phyloP scores from a whole-genome alignment of 2,888 invertebrate genomes.

The Hymenopus coronatus region DNA sequence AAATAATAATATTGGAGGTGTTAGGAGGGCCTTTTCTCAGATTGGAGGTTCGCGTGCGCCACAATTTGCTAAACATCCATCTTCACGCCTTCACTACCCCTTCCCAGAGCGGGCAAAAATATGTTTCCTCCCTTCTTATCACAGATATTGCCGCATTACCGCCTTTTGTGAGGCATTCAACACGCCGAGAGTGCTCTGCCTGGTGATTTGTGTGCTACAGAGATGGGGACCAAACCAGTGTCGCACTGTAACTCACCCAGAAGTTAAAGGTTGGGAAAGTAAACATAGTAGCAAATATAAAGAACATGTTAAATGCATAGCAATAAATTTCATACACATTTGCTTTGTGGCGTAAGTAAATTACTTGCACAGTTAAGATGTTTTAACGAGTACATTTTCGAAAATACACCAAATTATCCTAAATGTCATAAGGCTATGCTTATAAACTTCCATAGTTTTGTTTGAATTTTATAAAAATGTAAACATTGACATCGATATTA shows the following conservation, averaged over 20 bases:
- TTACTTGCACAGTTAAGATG: too few species aligned
- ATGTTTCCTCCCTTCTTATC: background rate
- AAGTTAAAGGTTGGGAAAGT: too few species aligned
- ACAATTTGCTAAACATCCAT: constrained; percentile 15
- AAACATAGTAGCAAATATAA: too few species aligned
- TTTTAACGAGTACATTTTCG: too few species aligned
- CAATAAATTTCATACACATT: too few species aligned
- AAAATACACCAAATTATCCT: too few species aligned
- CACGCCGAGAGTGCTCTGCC: background rate
- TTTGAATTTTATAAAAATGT: too few species aligned
- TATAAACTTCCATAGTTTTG: too few species aligned
- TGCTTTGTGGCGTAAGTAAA: too few species aligned
- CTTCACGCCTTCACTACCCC: constrained; percentile 15
- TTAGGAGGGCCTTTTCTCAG: background rate
- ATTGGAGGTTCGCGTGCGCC: constrained; percentile 28
- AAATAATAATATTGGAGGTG: background rate
- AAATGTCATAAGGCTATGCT: too few species aligned
- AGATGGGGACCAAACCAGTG: background rate
- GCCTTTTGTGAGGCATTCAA: constrained; percentile 15
- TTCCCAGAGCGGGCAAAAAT: background rate
- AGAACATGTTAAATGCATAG: too few species aligned
- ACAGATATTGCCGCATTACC: constrained; percentile 16
- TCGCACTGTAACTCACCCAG: background rate
- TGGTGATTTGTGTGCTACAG: background rate
- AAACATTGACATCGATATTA: too few species aligned